Conservation (phyloP, 2,113 vertebrate genomes). For the Oceanites oceanicus region DNA sequence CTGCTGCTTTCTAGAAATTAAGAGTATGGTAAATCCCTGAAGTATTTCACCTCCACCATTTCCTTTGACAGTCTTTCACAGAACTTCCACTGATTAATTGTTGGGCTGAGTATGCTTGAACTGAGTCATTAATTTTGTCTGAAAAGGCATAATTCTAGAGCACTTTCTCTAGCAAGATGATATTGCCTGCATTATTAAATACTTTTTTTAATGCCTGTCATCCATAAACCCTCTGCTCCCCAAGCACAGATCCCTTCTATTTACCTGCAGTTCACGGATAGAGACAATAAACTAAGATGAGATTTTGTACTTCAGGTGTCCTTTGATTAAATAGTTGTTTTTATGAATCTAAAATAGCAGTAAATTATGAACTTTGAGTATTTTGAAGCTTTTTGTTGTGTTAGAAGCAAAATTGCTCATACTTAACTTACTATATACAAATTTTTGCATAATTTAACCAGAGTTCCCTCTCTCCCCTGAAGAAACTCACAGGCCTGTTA, state of each 20-base stretch:
- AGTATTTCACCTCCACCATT: slow-evolving; percentile 11
- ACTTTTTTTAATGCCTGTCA: neutral
- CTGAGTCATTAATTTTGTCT: slow-evolving; percentile 58
- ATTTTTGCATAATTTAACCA: neutral
- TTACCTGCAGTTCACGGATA: neutral
- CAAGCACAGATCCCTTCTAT: neutral
- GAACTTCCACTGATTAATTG: slow-evolving; percentile 54
- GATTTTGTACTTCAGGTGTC: neutral
- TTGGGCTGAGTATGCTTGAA: slow-evolving; percentile 48
- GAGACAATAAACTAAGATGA: neutral
- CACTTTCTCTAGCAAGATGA: slow-evolving; percentile 13
- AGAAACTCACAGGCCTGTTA: neutral
- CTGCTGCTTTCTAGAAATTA: slow-evolving; percentile 6
- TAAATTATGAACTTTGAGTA: neutral
- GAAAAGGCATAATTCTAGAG: slow-evolving; percentile 41
- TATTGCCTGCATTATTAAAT: slow-evolving; percentile 57
- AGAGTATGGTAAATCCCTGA: neutral
- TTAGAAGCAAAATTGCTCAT: neutral
- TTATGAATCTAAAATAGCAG: neutral
- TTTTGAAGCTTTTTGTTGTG: neutral
- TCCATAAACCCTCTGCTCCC: neutral
- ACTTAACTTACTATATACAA: neutral
- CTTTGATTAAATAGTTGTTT: neutral
- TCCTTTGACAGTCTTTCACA: slow-evolving; percentile 10
- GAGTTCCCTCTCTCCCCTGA: neutral